Evolutionary conservation across 2,113 vertebrate species (phyloP), one percentile per base, ranked within the genome.

Genomic region (Ageneiosus marmoratus): DNA sequence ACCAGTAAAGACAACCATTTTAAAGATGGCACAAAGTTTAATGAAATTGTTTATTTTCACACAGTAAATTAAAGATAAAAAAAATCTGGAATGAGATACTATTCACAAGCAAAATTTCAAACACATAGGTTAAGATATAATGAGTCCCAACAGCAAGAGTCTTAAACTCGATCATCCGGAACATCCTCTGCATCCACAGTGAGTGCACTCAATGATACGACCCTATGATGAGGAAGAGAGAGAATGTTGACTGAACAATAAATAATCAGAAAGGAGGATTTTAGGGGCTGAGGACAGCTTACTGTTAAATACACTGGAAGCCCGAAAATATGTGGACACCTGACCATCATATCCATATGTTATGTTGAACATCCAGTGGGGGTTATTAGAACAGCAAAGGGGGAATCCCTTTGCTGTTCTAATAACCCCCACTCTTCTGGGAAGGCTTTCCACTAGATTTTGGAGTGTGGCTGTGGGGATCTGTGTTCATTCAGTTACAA

Each of bases 111-210:
- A 70, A 55, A 29, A 63, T 44, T 63, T 85, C 24, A 87, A 79
- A 86, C 32, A 73, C 50, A 87, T 27, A 84, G 69, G 78, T 89
- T 83, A 85, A 90, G 58, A 79, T 48, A 34, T 69, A 79, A 79
- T 75, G 85, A 90, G 44, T 87, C 46, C 70, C 34, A 44, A 15
- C 69, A 55, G 73, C 24, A 48, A 62, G 34, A 53, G 3, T 29
- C 51, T 46, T 15, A 9, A 37, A 34, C 20, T 34, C 12, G 62
- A 51, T 95, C 92, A 99, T 65, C 98, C 98, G 24, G 98, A 99
- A 77, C 98, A 99, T 83, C 98, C 98, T 88, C 98, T 94, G 90
- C 98, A 99, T 67, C 98, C 98, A 4, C 98, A 99, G 90, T 99
- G 98, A 37, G 97, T 98, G 89, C 98, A 99, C 83, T 99, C 98